These are phyloP conservation scores for Acleris cristana DNA, from an alignment of 2,888 invertebrate species.

Conservation along the genomic window DNA sequence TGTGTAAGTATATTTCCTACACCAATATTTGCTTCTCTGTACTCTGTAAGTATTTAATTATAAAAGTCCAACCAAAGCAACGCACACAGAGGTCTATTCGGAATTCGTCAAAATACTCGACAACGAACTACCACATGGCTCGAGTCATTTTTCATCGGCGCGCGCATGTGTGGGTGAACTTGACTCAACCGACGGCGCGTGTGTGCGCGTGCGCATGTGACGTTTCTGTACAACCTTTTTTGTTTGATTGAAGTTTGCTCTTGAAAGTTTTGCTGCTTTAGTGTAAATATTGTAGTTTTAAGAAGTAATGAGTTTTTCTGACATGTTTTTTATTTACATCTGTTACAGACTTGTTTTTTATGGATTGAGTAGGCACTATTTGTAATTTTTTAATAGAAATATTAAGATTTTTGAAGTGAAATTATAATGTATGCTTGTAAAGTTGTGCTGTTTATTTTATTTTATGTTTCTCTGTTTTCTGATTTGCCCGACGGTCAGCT, in stretches of 20 bases:
- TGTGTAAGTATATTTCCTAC: too few relatives aligned
- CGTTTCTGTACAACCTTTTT: conserved; percentile 22
- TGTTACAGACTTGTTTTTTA: too few relatives aligned
- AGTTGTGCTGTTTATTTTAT: too few relatives aligned
- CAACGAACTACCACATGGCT: conserved; percentile 75
- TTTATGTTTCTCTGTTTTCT: too few relatives aligned
- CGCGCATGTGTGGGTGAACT: conserved; percentile 48
- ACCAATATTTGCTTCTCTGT: too few relatives aligned
- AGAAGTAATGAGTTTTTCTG: conserved; percentile 1
- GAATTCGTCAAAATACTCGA: conserved; percentile 81
- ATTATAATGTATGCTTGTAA: too few relatives aligned
- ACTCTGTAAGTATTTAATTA: too few relatives aligned
- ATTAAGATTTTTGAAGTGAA: too few relatives aligned
- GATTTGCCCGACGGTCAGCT: too few relatives aligned
- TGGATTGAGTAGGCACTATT: too few relatives aligned
- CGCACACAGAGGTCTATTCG: conserved; percentile 66
- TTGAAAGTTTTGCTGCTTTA: conserved; percentile 32
- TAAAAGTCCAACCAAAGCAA: conserved; percentile 39
- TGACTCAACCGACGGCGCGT: conserved; percentile 24
- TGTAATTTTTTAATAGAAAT: too few relatives aligned
- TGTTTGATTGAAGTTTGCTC: conserved; percentile 30
- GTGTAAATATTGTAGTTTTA: conserved; percentile 6
- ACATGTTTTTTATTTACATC: neutral
- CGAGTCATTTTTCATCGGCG: conserved; percentile 66
- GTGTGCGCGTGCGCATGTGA: conserved; percentile 45